phyloP scores from a whole-genome alignment of 2,113 vertebrate genomes.

The Okapia johnstoni region DNA sequence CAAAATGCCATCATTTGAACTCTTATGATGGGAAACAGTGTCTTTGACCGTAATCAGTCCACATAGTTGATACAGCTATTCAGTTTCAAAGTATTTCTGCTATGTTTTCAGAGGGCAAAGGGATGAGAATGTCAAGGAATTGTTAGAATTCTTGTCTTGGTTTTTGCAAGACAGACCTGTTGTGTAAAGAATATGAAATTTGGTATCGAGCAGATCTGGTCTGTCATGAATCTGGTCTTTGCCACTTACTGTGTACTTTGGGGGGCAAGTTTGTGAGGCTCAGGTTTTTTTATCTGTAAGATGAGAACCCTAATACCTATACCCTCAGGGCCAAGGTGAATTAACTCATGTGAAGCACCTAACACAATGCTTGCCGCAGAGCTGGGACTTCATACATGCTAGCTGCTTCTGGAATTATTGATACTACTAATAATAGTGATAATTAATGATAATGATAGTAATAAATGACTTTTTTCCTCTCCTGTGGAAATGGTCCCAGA shows the following conservation, averaged over 20 bases:
- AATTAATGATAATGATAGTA: not conserved
- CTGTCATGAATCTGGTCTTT: not conserved
- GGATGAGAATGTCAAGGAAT: not conserved
- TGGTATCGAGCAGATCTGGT: not conserved
- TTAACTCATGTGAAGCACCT: not conserved
- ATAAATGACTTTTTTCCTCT: not conserved
- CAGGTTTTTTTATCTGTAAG: not conserved
- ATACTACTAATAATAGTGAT: not conserved
- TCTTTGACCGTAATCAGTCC: not conserved
- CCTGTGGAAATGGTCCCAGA: not conserved
- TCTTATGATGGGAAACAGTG: not conserved
- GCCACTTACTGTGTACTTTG: not conserved
- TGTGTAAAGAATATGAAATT: not conserved
- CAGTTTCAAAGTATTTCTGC: not conserved
- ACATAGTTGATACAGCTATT: not conserved
- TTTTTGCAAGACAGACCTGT: not conserved
- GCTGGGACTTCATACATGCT: not conserved
- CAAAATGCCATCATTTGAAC: not conserved
- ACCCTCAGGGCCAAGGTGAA: not conserved
- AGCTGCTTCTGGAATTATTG: not conserved
- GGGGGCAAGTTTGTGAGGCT: not conserved
- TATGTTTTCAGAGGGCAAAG: not conserved
- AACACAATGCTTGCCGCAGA: not conserved
- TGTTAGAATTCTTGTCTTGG: not conserved
- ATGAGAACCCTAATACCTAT: not conserved